Conservation (phyloP, 2,113 vertebrate species). For the Sterna hirundo region DNA sequence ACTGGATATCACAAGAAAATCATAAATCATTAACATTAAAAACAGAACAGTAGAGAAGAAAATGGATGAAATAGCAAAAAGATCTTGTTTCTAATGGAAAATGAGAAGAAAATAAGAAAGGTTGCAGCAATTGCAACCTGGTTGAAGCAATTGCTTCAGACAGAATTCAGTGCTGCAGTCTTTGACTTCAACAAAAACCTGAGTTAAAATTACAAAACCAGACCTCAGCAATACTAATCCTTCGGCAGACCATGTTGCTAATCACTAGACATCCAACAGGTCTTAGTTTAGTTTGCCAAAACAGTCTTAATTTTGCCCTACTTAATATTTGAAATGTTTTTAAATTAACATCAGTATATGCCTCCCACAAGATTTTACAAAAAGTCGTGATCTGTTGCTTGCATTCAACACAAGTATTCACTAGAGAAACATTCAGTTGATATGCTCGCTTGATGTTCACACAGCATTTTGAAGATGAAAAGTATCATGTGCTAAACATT, state of each 20-base stretch:
- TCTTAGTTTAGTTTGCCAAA: background rate
- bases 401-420: background rate
- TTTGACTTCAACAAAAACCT: background rate
- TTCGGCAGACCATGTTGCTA: background rate
- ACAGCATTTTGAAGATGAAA: conserved; percentile 20
- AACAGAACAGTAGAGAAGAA: background rate
- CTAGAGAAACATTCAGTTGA: background rate
- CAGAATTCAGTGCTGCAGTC: background rate
- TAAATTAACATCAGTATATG: background rate
- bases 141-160: background rate
- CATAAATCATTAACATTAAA: background rate
- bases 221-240: background rate
- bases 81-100: background rate
- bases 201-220: background rate
- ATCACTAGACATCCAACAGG: background rate
- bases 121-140: no score
- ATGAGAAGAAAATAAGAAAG: background rate
- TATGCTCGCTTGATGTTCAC: background rate
- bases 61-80: background rate
- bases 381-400: background rate
- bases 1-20: background rate
- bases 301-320: background rate
- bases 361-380: background rate
- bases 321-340: background rate
- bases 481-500: background rate